phyloP scores from a whole-genome alignment of 1,140 invertebrate species.

The Drosophila willistoni region DNA sequence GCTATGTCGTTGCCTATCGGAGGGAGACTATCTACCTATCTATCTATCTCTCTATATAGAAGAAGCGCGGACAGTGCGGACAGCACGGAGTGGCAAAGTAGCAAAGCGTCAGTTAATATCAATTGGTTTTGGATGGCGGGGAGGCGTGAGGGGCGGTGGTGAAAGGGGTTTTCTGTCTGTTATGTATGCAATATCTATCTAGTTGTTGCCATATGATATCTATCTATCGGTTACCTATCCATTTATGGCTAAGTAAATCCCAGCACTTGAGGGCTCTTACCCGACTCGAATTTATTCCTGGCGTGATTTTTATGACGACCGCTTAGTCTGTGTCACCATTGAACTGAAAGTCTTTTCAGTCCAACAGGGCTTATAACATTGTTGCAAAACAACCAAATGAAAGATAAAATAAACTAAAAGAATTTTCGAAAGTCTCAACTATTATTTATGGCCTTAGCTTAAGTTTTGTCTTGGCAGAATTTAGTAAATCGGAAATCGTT shows the following conservation, averaged over 20 bases:
- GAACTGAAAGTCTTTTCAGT: conserved; percentile 34
- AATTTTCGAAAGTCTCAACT: too few species aligned
- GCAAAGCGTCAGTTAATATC: conserved; percentile 58
- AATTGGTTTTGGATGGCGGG: conserved; percentile 7
- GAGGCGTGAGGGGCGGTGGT: too few species aligned
- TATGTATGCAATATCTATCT: not conserved
- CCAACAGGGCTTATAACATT: conserved; percentile 37
- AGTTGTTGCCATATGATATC: not conserved
- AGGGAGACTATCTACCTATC: conserved; percentile 68
- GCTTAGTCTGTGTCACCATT: conserved; percentile 44
- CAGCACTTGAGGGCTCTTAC: conserved; percentile 64
- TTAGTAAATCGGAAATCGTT: too few species aligned
- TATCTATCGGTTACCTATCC: conserved; percentile 21
- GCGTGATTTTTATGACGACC: conserved; percentile 78
- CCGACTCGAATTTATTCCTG: conserved; percentile 9
- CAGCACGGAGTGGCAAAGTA: too few species aligned
- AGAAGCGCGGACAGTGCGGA: too few species aligned
- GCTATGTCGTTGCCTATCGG: conserved; percentile 65
- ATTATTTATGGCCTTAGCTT: too few species aligned
- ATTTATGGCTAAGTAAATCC: conserved; percentile 82
- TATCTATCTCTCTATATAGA: conserved; percentile 24
- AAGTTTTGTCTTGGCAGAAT: too few species aligned
- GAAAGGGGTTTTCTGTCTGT: not conserved
- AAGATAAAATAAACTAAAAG: too few species aligned
- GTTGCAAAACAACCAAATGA: conserved; percentile 18